Conservation (phyloP, 2,888 invertebrate species). For the Diadromus collaris region DNA sequence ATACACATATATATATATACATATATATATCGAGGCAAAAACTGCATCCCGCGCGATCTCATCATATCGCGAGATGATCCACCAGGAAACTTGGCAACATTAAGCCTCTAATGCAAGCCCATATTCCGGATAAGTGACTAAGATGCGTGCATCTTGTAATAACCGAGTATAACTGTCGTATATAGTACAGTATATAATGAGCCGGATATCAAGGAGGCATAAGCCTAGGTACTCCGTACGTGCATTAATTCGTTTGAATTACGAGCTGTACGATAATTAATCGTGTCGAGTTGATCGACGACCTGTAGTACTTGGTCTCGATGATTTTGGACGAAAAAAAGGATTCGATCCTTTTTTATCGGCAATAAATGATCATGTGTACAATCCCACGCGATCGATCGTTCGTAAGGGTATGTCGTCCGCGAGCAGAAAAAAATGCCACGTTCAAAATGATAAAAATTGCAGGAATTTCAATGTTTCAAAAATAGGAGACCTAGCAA, state of each 20-base stretch:
- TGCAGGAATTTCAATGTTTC: no score
- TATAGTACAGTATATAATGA: constrained; percentile 37
- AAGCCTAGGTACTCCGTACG: constrained; percentile 30
- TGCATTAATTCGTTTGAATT: constrained; percentile 26
- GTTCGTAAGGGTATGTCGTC: not conserved
- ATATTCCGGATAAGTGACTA: constrained; percentile 22
- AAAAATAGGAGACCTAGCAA: not conserved
- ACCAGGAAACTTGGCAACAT: constrained; percentile 37
- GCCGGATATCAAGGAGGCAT: constrained; percentile 42
- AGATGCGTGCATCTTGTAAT: constrained; percentile 42
- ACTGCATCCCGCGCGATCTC: constrained; percentile 11
- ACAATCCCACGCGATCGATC: not conserved
- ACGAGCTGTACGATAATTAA: constrained; percentile 22
- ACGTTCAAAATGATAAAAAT: no score
- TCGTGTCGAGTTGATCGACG: not conserved
- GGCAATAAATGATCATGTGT: not conserved
- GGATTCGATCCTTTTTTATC: not conserved
- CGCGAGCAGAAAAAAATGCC: no score
- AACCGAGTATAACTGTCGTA: constrained; percentile 12
- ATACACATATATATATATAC: no score
- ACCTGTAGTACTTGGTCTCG: not conserved
- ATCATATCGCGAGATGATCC: constrained; percentile 20
- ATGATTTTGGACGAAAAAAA: not conserved
- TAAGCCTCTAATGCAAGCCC: constrained; percentile 36
- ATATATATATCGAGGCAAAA: not conserved